These are phyloP conservation scores for Gymnocypris eckloni DNA, from an alignment of 2,797 vertebrate species.

Conservation along the genomic window DNA sequence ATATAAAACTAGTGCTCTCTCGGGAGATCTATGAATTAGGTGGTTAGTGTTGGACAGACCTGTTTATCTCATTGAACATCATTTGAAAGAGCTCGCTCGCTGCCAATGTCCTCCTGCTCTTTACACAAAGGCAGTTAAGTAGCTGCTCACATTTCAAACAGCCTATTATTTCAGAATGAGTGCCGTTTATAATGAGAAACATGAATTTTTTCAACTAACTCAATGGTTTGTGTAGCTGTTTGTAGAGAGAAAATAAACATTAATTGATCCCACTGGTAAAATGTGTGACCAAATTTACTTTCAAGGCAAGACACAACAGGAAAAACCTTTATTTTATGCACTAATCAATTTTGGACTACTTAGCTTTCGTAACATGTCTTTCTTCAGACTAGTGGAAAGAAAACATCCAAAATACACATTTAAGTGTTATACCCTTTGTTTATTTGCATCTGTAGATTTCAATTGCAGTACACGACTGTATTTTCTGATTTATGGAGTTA, in stretches of 20 bases:
- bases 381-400: not conserved
- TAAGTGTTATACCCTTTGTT: not conserved
- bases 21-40: conserved; percentile 14
- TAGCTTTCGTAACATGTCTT: not conserved
- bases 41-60: not conserved
- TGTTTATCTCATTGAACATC: conserved; percentile 2
- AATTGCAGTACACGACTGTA: not conserved
- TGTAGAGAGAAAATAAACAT: not conserved
- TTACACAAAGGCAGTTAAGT: conserved; percentile 15
- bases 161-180: not conserved
- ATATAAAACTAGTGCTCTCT: not conserved
- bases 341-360: not conserved
- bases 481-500: no score
- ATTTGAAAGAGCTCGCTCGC: not conserved
- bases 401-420: not conserved
- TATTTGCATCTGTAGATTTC: not conserved
- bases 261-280: not conserved
- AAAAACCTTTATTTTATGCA: not conserved
- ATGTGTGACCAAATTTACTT: not conserved
- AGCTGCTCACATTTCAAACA: not conserved
- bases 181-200: not conserved
- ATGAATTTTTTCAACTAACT: not conserved
- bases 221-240: not conserved
- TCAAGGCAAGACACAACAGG: not conserved
- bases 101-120: not conserved